Evolutionary conservation across 2,113 vertebrate species (phyloP).

Genomic region (Halichoeres trimaculatus): DNA sequence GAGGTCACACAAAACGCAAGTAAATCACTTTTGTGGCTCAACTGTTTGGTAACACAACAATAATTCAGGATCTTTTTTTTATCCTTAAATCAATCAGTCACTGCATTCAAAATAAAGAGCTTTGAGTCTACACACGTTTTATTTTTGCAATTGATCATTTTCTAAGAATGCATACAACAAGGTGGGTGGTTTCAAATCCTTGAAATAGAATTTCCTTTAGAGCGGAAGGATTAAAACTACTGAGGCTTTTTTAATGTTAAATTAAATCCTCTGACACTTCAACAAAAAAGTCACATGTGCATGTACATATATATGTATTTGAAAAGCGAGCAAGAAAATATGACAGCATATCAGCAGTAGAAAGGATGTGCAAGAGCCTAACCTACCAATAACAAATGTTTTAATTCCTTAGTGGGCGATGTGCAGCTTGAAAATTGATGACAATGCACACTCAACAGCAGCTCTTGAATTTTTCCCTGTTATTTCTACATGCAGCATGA

Average conservation of each 20-base stretch:
- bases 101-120: background rate
- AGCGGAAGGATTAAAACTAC: background rate
- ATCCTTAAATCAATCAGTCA: background rate
- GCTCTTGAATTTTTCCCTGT: background rate
- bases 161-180: background rate
- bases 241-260: background rate
- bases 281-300: background rate
- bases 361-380: no score
- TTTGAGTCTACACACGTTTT: background rate
- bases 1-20: background rate
- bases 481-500: background rate
- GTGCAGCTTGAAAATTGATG: no score
- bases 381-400: no score
- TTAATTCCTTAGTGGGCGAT: no score
- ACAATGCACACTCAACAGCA: background rate
- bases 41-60: background rate
- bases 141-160: background rate
- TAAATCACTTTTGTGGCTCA: background rate
- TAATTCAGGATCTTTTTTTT: background rate
- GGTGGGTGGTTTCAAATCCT: background rate
- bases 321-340: background rate
- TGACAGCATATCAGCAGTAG: no score
- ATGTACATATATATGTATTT: background rate
- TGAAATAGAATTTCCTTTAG: background rate
- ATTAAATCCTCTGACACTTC: background rate